phyloP scores from a whole-genome alignment of 1,140 invertebrate species.

The Penaeus chinensis region DNA sequence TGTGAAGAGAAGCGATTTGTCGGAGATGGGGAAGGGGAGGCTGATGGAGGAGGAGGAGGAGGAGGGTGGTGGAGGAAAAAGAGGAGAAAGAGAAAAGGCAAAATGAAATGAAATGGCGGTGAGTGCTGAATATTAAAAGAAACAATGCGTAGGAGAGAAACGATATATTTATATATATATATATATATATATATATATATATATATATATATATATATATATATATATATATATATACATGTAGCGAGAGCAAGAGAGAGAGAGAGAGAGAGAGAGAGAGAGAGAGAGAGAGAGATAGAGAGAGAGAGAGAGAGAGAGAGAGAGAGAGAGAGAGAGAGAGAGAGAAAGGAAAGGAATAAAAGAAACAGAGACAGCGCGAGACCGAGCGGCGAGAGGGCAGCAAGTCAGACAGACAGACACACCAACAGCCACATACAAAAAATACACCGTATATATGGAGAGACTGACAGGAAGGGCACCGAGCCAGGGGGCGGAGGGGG shows the following conservation, averaged over 20 bases:
- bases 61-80: background rate
- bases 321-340: slow-evolving; percentile 10
- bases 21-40: too few species aligned
- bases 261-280: slow-evolving; percentile 4
- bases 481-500: background rate
- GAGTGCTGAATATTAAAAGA: background rate
- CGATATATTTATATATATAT: slow-evolving; percentile 9
- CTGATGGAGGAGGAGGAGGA: background rate
- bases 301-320: slow-evolving; percentile 1
- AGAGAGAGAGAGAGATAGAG: background rate
- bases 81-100: background rate
- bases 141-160: too few species aligned
- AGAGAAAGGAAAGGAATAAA: background rate
- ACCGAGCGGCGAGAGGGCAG: background rate
- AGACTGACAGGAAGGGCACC: background rate
- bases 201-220: slow-evolving; percentile 23
- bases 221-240: slow-evolving; percentile 4
- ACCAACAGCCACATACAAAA: background rate
- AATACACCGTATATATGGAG: background rate
- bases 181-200: slow-evolving; percentile 21
- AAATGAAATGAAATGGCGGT: background rate
- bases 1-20: too few species aligned
- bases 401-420: background rate
- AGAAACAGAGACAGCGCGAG: background rate
- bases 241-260: slow-evolving; percentile 8